A percentile compares a stretch with the other conserved stretches of the same genome.
These are phyloP conservation scores for Epizoanthus fatuus DNA, from an alignment of 92 coral and sea anemone genomes.

Conservation along the genomic window DNA sequence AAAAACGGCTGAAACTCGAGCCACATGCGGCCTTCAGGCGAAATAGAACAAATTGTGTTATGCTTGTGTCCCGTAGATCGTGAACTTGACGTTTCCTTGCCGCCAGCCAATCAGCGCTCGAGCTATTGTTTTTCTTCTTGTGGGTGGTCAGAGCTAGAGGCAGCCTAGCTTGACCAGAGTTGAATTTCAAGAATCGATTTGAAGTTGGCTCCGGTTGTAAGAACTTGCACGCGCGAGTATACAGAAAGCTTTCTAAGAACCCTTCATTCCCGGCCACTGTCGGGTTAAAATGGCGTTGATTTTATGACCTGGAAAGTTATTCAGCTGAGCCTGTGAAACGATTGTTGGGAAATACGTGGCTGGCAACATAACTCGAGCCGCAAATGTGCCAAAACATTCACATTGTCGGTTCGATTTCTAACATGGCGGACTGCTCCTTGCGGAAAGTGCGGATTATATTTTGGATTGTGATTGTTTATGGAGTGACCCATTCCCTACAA, in stretches of 20 bases:
- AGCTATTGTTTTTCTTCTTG: slow-evolving; percentile 27
- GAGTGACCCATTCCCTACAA: neutral
- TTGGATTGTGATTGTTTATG: slow-evolving; percentile 26
- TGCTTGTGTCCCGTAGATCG: too few species aligned
- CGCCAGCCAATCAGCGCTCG: slow-evolving; percentile 26
- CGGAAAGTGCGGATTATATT: slow-evolving; percentile 19
- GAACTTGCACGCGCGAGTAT: slow-evolving; percentile 24
- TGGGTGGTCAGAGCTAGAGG: slow-evolving; percentile 49
- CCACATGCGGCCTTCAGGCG: too few species aligned
- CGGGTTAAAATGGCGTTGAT: slow-evolving; percentile 3
- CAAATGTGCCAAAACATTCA: slow-evolving; percentile 20
- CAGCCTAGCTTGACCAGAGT: neutral
- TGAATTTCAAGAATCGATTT: slow-evolving; percentile 29
- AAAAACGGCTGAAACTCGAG: too few species aligned
- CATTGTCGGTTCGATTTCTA: slow-evolving; percentile 8
- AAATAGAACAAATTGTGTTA: too few species aligned
- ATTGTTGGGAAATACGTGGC: neutral
- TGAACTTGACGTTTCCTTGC: too few species aligned
- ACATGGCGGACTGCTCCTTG: slow-evolving; percentile 32
- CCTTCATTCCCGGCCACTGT: neutral
- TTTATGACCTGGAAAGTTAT: slow-evolving; percentile 15
- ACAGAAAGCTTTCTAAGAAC: slow-evolving; percentile 2
- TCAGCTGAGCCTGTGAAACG: neutral
- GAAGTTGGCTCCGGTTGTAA: slow-evolving; percentile 35
- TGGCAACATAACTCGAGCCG: slow-evolving; percentile 7